Conservation (phyloP, 2,113 vertebrate genomes). For the Stomatorhinus ivindoensis region DNA sequence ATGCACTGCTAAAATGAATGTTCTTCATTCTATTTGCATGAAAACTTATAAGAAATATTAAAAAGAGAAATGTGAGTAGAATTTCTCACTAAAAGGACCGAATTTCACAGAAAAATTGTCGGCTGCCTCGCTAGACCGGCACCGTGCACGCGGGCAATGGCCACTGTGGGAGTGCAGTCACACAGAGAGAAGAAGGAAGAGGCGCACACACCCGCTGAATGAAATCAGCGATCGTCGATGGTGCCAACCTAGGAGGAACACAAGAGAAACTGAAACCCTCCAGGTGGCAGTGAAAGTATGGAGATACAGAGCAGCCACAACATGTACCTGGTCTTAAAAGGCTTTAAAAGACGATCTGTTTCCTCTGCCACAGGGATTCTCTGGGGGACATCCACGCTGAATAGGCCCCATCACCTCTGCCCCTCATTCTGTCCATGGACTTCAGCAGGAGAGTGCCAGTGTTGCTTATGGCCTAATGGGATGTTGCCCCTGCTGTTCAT, state of each 20-base stretch:
- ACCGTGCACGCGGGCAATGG: not conserved
- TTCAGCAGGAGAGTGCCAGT: not conserved
- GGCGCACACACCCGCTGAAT: not conserved
- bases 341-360: not conserved
- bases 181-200: not conserved
- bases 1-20: not conserved
- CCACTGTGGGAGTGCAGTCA: not conserved
- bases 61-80: not conserved
- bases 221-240: not conserved
- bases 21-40: not conserved
- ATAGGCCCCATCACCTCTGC: not conserved
- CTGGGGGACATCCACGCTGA: not conserved
- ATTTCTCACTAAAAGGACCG: not conserved
- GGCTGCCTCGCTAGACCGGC: not conserved
- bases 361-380: not conserved
- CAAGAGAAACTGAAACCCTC: not conserved
- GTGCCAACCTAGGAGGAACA: not conserved
- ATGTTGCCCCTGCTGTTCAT: not conserved
- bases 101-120: not conserved
- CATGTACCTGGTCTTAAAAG: not conserved
- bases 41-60: not conserved
- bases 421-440: not conserved
- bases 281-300: not conserved
- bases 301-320: not conserved
- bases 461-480: not conserved